These are phyloP conservation scores for Lagria hirta DNA, from an alignment of 2,888 invertebrate species.

Conservation along the genomic window DNA sequence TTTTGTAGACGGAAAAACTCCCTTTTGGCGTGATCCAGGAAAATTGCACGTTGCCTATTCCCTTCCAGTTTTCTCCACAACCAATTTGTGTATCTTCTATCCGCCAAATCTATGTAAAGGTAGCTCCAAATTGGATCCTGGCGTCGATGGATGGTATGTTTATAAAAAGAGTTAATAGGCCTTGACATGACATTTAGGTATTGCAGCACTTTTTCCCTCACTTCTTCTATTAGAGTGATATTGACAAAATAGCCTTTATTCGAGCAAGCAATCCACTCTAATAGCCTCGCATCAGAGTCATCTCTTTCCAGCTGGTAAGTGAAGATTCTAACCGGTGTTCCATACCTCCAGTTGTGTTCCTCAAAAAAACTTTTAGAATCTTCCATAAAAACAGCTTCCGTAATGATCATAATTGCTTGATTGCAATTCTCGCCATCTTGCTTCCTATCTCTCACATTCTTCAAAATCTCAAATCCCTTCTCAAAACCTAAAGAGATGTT, in stretches of 20 bases:
- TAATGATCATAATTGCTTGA: conserved; percentile 97
- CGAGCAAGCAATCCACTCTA: conserved; percentile 97
- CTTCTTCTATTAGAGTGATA: conserved; percentile 91
- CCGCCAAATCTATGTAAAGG: conserved; percentile 90
- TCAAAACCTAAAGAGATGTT: conserved; percentile 53
- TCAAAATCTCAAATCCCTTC: conserved; percentile 83
- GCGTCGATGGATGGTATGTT: conserved; percentile 61
- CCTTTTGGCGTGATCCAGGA: conserved; percentile 63
- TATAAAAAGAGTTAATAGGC: conserved; percentile 73
- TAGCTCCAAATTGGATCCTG: conserved; percentile 90
- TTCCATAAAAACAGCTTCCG: conserved; percentile 62
- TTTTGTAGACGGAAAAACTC: conserved; percentile 42
- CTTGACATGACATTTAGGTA: conserved; percentile 96
- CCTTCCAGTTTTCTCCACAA: conserved; percentile 84
- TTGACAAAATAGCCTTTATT: conserved; percentile 96
- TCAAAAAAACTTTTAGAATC: conserved; percentile 69
- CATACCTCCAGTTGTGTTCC: conserved; percentile 70
- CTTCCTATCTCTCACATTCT: conserved; percentile 40
- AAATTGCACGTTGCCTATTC: conserved; percentile 75
- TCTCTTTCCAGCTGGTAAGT: conserved; percentile 88
- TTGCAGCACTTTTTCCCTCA: conserved; percentile 89
- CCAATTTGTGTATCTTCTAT: conserved; percentile 88
- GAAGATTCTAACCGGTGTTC: conserved; percentile 89
- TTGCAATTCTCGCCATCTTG: conserved; percentile 62
- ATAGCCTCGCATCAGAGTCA: conserved; percentile 82